Conservation (phyloP, 2,113 vertebrate species). For the Tor tambroides region DNA sequence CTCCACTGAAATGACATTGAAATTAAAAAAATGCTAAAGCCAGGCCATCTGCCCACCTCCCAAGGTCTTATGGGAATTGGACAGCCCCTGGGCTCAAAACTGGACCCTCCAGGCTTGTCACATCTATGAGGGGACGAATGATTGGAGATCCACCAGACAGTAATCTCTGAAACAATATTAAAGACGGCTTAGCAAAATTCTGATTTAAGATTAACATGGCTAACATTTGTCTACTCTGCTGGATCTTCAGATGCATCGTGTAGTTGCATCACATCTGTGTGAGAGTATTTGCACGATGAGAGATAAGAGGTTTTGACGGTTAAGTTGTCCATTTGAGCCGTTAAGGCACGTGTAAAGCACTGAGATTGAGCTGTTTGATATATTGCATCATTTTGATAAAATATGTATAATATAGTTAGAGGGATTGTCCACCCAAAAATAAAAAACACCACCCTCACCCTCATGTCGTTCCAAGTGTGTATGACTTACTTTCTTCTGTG, state of each 20-base stretch:
- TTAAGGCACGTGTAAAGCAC: not conserved
- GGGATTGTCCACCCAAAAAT: not conserved
- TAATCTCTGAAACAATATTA: slow-evolving; percentile 49
- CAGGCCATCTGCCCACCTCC: slow-evolving; percentile 39
- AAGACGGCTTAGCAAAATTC: slow-evolving; percentile 28
- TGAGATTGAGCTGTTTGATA: not conserved
- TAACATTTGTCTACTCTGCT: slow-evolving; percentile 1
- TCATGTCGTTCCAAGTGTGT: no score
- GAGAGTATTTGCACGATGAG: slow-evolving; percentile 1
- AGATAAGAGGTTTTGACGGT: not conserved
- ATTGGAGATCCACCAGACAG: slow-evolving; percentile 39
- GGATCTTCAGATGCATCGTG: slow-evolving; percentile 22
- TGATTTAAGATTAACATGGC: slow-evolving; percentile 34
- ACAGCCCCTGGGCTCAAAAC: not conserved
- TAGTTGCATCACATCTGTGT: not conserved
- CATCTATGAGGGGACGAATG: slow-evolving; percentile 27
- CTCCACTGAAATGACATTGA: slow-evolving; percentile 13
- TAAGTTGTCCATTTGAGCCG: not conserved
- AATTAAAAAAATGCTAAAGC: not conserved
- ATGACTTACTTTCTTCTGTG: not conserved
- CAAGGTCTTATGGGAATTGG: slow-evolving; percentile 18
- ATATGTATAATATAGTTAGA: not conserved
- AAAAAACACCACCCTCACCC: not conserved
- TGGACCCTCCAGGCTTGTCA: slow-evolving; percentile 21
- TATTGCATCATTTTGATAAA: not conserved